These are phyloP conservation scores for Scelioninae gen. 2 DNA, from an alignment of 2,888 invertebrate genomes.

Conservation along the genomic window DNA sequence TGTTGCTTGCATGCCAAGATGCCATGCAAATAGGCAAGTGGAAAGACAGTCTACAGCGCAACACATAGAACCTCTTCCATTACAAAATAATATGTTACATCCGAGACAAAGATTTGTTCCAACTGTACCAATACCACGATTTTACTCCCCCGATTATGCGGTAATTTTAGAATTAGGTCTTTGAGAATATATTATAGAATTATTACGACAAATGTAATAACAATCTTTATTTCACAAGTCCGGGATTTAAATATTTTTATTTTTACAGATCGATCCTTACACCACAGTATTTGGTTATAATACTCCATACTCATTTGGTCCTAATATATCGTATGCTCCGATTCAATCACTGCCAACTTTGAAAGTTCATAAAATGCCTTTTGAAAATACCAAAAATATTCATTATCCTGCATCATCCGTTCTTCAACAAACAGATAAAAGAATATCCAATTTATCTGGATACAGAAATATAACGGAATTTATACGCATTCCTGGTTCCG, in stretches of 20 bases:
- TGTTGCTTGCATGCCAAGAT: too few relatives aligned
- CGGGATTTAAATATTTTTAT: background rate
- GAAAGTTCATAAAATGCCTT: conserved; percentile 23
- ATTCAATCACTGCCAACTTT: conserved; percentile 23
- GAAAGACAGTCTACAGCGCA: too few relatives aligned
- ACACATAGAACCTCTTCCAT: conserved; percentile 37
- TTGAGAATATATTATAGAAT: background rate
- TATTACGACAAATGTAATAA: too few relatives aligned
- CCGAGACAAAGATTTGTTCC: conserved; percentile 61
- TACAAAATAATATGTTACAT: conserved; percentile 46
- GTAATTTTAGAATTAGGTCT: conserved; percentile 56
- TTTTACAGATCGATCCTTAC: conserved; percentile 61
- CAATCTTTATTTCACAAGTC: too few relatives aligned
- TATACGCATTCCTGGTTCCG: conserved; percentile 14
- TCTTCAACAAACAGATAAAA: conserved; percentile 22
- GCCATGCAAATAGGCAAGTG: too few relatives aligned
- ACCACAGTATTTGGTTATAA: conserved; percentile 58
- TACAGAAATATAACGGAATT: conserved; percentile 23
- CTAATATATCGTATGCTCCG: conserved; percentile 31
- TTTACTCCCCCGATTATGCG: conserved; percentile 65
- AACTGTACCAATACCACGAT: conserved; percentile 61
- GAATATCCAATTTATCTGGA: conserved; percentile 20
- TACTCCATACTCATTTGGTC: conserved; percentile 31
- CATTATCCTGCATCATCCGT: conserved; percentile 9
- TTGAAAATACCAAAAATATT: conserved; percentile 11